A percentile compares a stretch with the other conserved stretches of the same genome.
Conservation (phyloP, 2,888 invertebrate species). For the Leucoptera coffeella region DNA sequence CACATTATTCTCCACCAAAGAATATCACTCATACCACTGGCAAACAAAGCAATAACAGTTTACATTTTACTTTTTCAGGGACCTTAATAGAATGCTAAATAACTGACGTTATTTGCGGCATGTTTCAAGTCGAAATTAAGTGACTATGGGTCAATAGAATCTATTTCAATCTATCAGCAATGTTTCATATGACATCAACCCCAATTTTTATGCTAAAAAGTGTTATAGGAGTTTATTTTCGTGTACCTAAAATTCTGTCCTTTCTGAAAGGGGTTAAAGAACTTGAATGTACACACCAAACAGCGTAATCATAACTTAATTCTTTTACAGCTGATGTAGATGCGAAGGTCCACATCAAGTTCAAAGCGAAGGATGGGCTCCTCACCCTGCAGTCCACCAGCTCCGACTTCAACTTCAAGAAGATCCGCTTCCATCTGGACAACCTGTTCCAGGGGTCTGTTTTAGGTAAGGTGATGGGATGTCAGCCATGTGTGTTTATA, state of each 20-base stretch:
- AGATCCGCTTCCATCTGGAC: slow-evolving; percentile 6
- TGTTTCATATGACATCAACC: too few relatives aligned
- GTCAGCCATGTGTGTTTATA: too few relatives aligned
- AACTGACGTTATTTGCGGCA: too few relatives aligned
- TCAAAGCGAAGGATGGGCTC: slow-evolving; percentile 3
- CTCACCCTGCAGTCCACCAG: slow-evolving; percentile 4
- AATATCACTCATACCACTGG: too few relatives aligned
- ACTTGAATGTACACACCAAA: not conserved
- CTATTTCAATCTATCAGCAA: too few relatives aligned
- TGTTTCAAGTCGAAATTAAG: too few relatives aligned
- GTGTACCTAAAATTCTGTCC: not conserved
- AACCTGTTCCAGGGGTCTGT: slow-evolving; percentile 6
- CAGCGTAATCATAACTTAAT: not conserved
- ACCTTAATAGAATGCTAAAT: too few relatives aligned
- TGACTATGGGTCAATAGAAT: too few relatives aligned
- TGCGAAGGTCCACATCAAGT: slow-evolving; percentile 4
- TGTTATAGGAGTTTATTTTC: not conserved
- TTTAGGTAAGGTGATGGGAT: slow-evolving; percentile 6
- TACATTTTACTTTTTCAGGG: too few relatives aligned
- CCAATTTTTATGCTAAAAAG: too few relatives aligned
- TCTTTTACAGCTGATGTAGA: slow-evolving; percentile 5
- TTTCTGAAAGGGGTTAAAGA: not conserved
- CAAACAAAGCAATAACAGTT: too few relatives aligned
- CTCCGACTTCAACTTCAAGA: slow-evolving; percentile 6
- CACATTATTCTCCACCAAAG: too few relatives aligned